These are phyloP conservation scores for Andrena camellia DNA, from an alignment of 2,888 invertebrate genomes.

Conservation along the genomic window DNA sequence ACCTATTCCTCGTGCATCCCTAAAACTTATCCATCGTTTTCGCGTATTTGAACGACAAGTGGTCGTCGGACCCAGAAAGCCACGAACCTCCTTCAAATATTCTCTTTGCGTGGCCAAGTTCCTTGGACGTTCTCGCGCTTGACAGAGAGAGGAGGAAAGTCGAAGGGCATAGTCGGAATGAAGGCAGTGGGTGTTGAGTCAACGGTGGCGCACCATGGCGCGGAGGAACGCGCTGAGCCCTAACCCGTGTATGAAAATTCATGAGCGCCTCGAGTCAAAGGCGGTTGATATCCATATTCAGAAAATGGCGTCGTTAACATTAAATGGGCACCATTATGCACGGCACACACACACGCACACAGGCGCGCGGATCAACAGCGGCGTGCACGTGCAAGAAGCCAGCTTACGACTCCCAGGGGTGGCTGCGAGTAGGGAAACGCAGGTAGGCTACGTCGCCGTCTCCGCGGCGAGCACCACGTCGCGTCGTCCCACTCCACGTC, in stretches of 20 bases:
- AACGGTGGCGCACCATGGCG: constrained; percentile 53
- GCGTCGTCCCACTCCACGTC: constrained; percentile 48
- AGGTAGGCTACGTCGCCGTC: constrained; percentile 38
- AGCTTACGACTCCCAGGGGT: constrained; percentile 63
- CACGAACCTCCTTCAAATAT: background rate
- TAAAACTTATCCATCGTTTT: background rate
- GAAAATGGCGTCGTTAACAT: constrained; percentile 84
- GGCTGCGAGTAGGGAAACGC: constrained; percentile 31
- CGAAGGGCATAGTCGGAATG: constrained; percentile 31
- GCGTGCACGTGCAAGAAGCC: constrained; percentile 66
- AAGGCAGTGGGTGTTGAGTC: constrained; percentile 62
- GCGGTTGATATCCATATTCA: constrained; percentile 82
- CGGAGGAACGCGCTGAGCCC: constrained; percentile 56
- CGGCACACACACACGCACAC: constrained; percentile 54
- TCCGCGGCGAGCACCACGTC: constrained; percentile 45
- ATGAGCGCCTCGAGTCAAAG: constrained; percentile 80
- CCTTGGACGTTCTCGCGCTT: background rate
- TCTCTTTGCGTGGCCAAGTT: background rate
- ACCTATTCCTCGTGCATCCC: constrained; percentile 21
- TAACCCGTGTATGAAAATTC: constrained; percentile 81
- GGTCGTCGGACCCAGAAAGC: background rate
- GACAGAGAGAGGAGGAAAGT: background rate
- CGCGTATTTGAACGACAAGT: background rate
- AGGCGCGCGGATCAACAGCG: constrained; percentile 33
- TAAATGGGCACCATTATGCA: constrained; percentile 83